Conservation (phyloP, 2,888 invertebrate genomes). For the Myathropa florea region DNA sequence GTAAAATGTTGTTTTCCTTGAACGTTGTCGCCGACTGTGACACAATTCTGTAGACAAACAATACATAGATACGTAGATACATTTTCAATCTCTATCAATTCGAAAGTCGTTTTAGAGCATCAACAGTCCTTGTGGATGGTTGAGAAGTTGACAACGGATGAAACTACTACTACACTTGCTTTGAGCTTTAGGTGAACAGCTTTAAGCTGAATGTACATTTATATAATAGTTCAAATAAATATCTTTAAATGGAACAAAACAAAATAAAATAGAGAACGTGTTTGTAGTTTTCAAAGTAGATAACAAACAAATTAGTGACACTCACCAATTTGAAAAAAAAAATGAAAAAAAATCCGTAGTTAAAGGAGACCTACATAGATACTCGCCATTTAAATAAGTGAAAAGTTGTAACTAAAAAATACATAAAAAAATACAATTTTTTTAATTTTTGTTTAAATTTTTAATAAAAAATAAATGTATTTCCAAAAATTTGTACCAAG, state of each 20-base stretch:
- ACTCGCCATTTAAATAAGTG: slow-evolving; percentile 42
- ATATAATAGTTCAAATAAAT: slow-evolving; percentile 50
- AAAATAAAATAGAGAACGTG: slow-evolving; percentile 11
- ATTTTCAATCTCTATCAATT: background rate
- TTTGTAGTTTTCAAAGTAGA: slow-evolving; percentile 58
- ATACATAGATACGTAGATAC: slow-evolving; percentile 20
- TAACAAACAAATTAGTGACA: background rate
- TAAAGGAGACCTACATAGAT: slow-evolving; percentile 31
- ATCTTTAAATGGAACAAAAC: slow-evolving; percentile 25
- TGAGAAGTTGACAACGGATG: slow-evolving; percentile 11
- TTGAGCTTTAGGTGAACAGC: slow-evolving; percentile 58
- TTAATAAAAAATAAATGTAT: slow-evolving; percentile 2
- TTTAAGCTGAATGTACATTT: slow-evolving; percentile 59
- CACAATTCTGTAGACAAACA: slow-evolving; percentile 20
- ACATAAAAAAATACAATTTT: slow-evolving; percentile 6
- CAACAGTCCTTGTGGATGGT: background rate
- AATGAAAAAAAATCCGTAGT: slow-evolving; percentile 5
- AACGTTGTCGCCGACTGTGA: slow-evolving; percentile 7
- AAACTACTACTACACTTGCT: slow-evolving; percentile 35
- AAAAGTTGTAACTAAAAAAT: background rate
- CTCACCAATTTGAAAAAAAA: slow-evolving; percentile 5
- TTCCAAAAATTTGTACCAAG: slow-evolving; percentile 14
- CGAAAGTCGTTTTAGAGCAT: background rate
- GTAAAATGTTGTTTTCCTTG: background rate
- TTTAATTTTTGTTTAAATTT: background rate